Evolutionary conservation across 2,113 vertebrate genomes (phyloP).

Genomic region (Ursus arctos): DNA sequence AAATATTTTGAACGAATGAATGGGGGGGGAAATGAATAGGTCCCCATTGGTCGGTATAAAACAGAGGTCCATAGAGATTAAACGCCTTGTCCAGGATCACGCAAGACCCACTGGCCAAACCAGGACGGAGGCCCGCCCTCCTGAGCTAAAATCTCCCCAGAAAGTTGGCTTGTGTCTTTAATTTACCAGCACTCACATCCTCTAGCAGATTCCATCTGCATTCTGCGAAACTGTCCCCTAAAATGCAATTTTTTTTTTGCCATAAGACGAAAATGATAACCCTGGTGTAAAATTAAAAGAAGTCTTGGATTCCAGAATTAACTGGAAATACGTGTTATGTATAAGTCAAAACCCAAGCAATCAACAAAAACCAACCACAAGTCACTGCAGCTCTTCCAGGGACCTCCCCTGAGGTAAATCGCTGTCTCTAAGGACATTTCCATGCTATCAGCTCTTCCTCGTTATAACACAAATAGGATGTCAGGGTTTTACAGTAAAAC

Average conservation of each 20-base stretch:
- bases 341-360: constrained; percentile 80
- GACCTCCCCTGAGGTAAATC: constrained; percentile 77
- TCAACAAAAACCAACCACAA: constrained; percentile 84
- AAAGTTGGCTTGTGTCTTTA: neutral
- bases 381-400: constrained; percentile 66
- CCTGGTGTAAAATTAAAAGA: constrained; percentile 79
- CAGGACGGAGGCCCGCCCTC: neutral
- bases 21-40: neutral
- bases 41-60: neutral
- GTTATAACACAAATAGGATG: constrained; percentile 78
- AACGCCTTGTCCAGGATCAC: neutral
- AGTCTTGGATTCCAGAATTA: constrained; percentile 80
- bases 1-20: neutral
- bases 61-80: neutral
- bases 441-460: constrained; percentile 74
- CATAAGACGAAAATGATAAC: constrained; percentile 80
- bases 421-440: constrained; percentile 80
- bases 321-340: constrained; percentile 84
- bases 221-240: constrained; percentile 75
- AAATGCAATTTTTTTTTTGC: constrained; percentile 73
- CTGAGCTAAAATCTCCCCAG: neutral
- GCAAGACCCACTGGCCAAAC: neutral
- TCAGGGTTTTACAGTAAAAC: constrained; percentile 71
- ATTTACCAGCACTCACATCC: constrained; percentile 44
- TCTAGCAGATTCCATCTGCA: constrained; percentile 75